Evolutionary conservation across 2,888 invertebrate genomes (phyloP), one percentile per base, ranked within the genome.

Genomic region (Ectemnius continuus): DNA sequence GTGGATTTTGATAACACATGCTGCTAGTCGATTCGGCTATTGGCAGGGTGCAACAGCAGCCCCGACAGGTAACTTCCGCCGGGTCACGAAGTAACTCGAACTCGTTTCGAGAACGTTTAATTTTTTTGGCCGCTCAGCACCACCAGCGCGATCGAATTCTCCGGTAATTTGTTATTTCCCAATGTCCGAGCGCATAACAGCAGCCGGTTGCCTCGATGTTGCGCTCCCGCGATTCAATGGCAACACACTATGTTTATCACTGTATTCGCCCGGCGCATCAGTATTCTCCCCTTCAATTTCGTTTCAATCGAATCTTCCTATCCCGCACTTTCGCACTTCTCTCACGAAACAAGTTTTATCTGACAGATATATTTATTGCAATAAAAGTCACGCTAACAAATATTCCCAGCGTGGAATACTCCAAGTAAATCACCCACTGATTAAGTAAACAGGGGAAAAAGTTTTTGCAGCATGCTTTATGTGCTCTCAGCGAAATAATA

Each of bases 101-200:
- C 28, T 36, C 45, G 52, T 45, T 16, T 46, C 46, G 57, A 45
- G 56, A 28, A 13, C 45, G 20, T 36, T 61, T 52, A 67, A 67
- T 67, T 67, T 28, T 67, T 57, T 45, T 14, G 52, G 52, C 14
- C 13, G 14, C 52, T 47, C 47, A 14, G 47, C 47, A 14, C 16
- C 47, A 14, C 16, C 48, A 11, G 16, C 14, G 16, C 16, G 52
- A 73, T 73, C 60, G 46, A 76, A 77, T 77, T 73, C 67, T 60
- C 18, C 16, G 45, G 68, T 67, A 78, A 78, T 77, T 68, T 71
- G 78, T 78, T 67, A 56, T 62, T 59, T 28, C 45, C 60, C 61
- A 18, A 23, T 28, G 8, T 6, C 52, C 62, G 67, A 60, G 59
- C 45, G 57, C 36, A 36, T 36, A 36, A 36, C 36, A 36, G 11